Conservation (phyloP, 1,140 invertebrate genomes). For the Pararge aegeria region DNA sequence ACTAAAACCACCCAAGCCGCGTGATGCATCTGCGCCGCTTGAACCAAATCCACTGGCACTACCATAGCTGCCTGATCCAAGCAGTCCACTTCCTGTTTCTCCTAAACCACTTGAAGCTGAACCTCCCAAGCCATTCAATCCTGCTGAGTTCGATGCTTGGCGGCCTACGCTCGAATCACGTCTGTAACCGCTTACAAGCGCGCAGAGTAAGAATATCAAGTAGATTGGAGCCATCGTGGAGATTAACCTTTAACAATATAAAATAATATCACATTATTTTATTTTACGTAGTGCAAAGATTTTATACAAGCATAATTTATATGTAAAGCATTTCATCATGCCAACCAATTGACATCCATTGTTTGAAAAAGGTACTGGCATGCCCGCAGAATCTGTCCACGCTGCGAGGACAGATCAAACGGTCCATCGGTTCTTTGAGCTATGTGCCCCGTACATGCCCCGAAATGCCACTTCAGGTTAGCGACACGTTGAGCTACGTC, state of each 20-base stretch:
- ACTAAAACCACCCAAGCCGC: not conserved
- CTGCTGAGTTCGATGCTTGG: not conserved
- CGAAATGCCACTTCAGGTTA: too few relatives aligned
- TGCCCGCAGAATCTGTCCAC: too few relatives aligned
- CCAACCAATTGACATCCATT: too few relatives aligned
- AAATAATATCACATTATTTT: not conserved
- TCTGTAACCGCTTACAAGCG: constrained; percentile 1
- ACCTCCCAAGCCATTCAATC: not conserved
- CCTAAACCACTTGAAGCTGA: not conserved
- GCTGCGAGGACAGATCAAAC: too few relatives aligned
- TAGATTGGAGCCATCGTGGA: constrained; percentile 9
- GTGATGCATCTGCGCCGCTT: not conserved
- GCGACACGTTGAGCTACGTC: too few relatives aligned
- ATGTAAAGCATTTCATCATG: too few relatives aligned
- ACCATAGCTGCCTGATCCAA: not conserved
- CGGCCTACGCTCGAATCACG: not conserved
- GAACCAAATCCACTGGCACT: not conserved
- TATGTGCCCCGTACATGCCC: too few relatives aligned
- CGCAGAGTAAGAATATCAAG: constrained; percentile 9
- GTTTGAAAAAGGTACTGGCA: too few relatives aligned
- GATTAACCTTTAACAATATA: not conserved
- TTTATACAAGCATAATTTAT: too few relatives aligned
- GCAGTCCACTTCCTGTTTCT: not conserved
- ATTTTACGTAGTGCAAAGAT: not conserved
- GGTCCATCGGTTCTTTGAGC: too few relatives aligned